Percentiles rank a stretch among this genome's conserved stretches.
phyloP scores from a whole-genome alignment of 1,140 invertebrate genomes.

The Heliothis subflexa region DNA sequence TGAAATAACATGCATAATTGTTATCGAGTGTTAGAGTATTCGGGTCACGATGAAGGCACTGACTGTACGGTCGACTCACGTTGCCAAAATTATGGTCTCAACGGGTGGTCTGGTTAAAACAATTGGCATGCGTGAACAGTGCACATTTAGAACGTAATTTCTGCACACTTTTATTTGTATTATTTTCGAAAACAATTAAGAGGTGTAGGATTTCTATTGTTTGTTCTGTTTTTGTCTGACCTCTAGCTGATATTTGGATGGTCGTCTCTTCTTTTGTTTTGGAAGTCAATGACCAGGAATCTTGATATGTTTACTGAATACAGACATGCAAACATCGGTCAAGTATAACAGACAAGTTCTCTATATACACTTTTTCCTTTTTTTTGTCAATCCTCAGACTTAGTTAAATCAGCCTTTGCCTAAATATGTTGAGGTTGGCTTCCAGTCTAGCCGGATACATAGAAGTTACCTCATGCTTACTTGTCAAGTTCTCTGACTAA shows the following conservation, averaged over 20 bases:
- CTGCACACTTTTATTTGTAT: background rate
- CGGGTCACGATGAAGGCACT: constrained; percentile 7
- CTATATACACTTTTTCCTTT: too few relatives aligned
- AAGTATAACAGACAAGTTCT: background rate
- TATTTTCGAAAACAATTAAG: constrained; percentile 10
- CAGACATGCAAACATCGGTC: background rate
- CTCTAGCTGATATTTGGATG: constrained; percentile 17
- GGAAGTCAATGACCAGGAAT: constrained; percentile 12
- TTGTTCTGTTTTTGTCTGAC: background rate
- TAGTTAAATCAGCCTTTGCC: too few relatives aligned
- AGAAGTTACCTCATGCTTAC: too few relatives aligned
- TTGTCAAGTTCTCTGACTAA: too few relatives aligned
- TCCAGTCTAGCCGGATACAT: too few relatives aligned
- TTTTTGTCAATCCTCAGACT: too few relatives aligned
- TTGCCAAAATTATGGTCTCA: constrained; percentile 23
- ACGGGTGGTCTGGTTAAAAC: constrained; percentile 29
- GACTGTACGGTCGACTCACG: constrained; percentile 1
- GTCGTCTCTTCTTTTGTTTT: background rate
- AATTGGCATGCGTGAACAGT: constrained; percentile 3
- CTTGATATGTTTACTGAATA: background rate
- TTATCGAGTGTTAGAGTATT: constrained; percentile 12
- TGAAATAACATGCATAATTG: constrained; percentile 19
- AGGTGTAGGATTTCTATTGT: constrained; percentile 9
- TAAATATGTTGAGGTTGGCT: too few relatives aligned
- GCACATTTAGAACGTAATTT: background rate